Percentiles rank a stretch among this genome's conserved stretches.
These are phyloP conservation scores for Caenorhabditis elegans DNA, from an alignment of 1,140 invertebrate species.

Conservation along the genomic window DNA sequence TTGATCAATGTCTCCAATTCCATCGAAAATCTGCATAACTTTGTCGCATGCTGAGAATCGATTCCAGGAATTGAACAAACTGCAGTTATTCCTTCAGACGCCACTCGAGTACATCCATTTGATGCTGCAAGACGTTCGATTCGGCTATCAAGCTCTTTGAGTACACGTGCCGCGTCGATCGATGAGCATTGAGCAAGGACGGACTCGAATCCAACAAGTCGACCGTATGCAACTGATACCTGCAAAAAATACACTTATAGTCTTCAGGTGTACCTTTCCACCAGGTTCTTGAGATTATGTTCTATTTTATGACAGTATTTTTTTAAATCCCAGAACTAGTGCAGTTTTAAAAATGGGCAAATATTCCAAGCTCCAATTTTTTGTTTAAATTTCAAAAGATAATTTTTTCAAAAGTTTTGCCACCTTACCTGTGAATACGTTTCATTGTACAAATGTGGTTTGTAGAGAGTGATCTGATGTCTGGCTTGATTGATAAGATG, in stretches of 20 bases:
- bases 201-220: conserved; percentile 55
- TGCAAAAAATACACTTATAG: conserved; percentile 22
- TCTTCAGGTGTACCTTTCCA: too few relatives aligned
- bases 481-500: conserved; percentile 57
- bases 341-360: too few relatives aligned
- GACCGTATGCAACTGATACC: conserved; percentile 61
- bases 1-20: conserved; percentile 57
- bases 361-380: too few relatives aligned
- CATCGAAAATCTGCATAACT: conserved; percentile 54
- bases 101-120: conserved; percentile 52
- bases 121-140: neutral
- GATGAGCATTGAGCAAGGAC: conserved; percentile 59
- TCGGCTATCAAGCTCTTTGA: conserved; percentile 52
- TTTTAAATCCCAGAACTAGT: too few relatives aligned
- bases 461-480: conserved; percentile 51
- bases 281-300: too few relatives aligned
- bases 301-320: too few relatives aligned
- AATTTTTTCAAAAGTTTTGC: too few relatives aligned
- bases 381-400: too few relatives aligned
- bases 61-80: conserved; percentile 51
- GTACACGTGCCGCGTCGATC: conserved; percentile 56
- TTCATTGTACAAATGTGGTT: conserved; percentile 59
- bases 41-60: conserved; percentile 40
- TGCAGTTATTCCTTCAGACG: conserved; percentile 54
- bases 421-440: conserved; percentile 53